Conservation (phyloP, 2,113 vertebrate genomes). For the Zingel zingel region DNA sequence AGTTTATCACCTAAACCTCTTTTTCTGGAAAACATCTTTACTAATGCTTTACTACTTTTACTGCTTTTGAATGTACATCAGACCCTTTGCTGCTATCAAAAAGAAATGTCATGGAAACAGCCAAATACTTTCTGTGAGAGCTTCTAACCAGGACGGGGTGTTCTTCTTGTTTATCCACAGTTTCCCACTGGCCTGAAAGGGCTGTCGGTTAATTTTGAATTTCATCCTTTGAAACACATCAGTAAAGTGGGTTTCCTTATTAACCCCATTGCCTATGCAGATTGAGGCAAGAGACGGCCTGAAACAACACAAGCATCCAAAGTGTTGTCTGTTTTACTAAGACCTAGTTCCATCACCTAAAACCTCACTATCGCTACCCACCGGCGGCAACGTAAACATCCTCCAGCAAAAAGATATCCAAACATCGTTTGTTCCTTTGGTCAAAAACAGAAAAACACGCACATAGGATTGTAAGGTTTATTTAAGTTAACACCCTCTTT, state of each 20-base stretch:
- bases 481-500: slow-evolving; percentile 36
- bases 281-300: slow-evolving; percentile 65
- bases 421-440: slow-evolving; percentile 23
- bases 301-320: slow-evolving; percentile 67
- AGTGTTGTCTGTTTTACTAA: slow-evolving; percentile 68
- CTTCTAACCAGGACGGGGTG: slow-evolving; percentile 70
- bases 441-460: slow-evolving; percentile 22
- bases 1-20: slow-evolving; percentile 10
- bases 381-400: slow-evolving; percentile 12
- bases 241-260: slow-evolving; percentile 80
- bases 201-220: slow-evolving; percentile 77
- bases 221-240: slow-evolving; percentile 83
- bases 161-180: slow-evolving; percentile 75
- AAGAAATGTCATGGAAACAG: slow-evolving; percentile 56
- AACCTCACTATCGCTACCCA: slow-evolving; percentile 28
- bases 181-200: slow-evolving; percentile 68
- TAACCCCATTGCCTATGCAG: slow-evolving; percentile 80
- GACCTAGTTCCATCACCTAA: slow-evolving; percentile 62
- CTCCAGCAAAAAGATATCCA: slow-evolving; percentile 6
- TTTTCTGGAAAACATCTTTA: neutral
- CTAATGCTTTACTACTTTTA: slow-evolving; percentile 12
- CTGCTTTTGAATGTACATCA: slow-evolving; percentile 7
- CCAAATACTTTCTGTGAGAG: slow-evolving; percentile 56
- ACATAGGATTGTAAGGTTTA: slow-evolving; percentile 16
- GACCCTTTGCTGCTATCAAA: slow-evolving; percentile 22